phyloP scores from a whole-genome alignment of 2,888 invertebrate species.

The Plagodis dolabraria region DNA sequence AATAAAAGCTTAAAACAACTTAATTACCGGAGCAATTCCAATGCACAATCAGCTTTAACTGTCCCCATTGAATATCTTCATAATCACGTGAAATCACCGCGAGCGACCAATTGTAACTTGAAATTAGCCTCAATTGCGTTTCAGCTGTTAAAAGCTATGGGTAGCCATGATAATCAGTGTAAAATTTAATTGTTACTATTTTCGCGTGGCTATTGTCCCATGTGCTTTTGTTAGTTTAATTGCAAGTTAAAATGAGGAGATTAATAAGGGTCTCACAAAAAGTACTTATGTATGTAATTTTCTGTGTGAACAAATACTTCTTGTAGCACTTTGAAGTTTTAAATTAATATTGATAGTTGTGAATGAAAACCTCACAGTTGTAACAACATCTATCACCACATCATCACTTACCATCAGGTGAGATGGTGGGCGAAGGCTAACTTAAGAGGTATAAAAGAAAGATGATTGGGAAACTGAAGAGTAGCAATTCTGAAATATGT shows the following conservation, averaged over 20 bases:
- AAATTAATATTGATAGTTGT: too few relatives aligned
- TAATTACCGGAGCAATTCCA: constrained; percentile 7
- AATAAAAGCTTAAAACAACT: constrained; percentile 7
- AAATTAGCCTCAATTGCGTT: constrained; percentile 12
- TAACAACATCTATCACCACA: too few relatives aligned
- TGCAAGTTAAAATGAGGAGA: neutral
- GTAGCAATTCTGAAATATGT: too few relatives aligned
- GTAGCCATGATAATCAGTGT: constrained; percentile 14
- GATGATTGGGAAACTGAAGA: too few relatives aligned
- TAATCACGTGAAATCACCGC: constrained; percentile 15
- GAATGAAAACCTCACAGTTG: too few relatives aligned
- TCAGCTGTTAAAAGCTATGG: constrained; percentile 14
- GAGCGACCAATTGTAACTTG: constrained; percentile 16
- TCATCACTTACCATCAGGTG: too few relatives aligned
- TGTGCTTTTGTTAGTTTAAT: neutral
- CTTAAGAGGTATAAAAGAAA: too few relatives aligned
- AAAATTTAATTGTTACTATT: constrained; percentile 19
- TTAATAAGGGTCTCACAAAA: too few relatives aligned
- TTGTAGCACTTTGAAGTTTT: too few relatives aligned
- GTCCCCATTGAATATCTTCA: constrained; percentile 11
- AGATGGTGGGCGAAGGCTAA: too few relatives aligned
- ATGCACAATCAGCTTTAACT: constrained; percentile 7
- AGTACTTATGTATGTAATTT: too few relatives aligned
- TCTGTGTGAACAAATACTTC: too few relatives aligned
- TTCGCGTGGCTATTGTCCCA: neutral